Base-by-base conservation (phyloP, 2,888 invertebrate genomes). In the Flabesymbios commensalis region DNA sequence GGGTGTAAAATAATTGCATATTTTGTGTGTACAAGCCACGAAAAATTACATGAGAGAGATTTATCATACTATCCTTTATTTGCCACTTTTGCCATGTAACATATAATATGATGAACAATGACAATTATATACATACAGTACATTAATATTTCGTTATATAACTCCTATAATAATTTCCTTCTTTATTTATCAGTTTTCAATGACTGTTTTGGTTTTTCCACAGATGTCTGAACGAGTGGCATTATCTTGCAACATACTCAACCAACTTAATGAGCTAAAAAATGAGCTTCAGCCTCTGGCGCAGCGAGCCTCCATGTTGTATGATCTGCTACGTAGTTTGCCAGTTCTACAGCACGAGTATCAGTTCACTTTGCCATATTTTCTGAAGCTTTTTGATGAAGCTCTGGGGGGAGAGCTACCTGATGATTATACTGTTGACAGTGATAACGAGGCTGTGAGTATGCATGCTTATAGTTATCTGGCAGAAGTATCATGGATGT, bases 231-330 rank as follows among this genome's bases (percentile, higher is more conserved):
- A 45, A 45, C 33, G 49, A 42, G 26, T 78, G n/a, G 65, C 70
- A 31, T 72, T 76, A 3, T 75, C 75, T 0, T 59, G 72, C 55
- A 68, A 64, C 17, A 53, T 78, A 26, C 65, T 79, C 42, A 65
- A 70, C n/a, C 75, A 78, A 58, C 70, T 81, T 45, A 78, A 80
- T 57, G 58, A 70, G 2, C 68, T 80, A 39, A 74, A 73, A 57
- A 77, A 79, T 64, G 79, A 79, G 69, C 65, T 80, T 48, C 76
- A 75, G 63, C 79, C 79, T 33, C 64, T 79, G 47, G 79, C 79
- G 5, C 67, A 77, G 14, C 63, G 78, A 33, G 79, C 74, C 5
- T 75, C 79, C 60, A 74, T 77, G 72, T 68, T 81, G 67, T 80
- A 72, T 61, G 71, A 75, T n/a, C 67, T 79, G 19, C 69, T 77